Conservation (phyloP, 2,888 invertebrate genomes). For the Dryobota labecula region DNA sequence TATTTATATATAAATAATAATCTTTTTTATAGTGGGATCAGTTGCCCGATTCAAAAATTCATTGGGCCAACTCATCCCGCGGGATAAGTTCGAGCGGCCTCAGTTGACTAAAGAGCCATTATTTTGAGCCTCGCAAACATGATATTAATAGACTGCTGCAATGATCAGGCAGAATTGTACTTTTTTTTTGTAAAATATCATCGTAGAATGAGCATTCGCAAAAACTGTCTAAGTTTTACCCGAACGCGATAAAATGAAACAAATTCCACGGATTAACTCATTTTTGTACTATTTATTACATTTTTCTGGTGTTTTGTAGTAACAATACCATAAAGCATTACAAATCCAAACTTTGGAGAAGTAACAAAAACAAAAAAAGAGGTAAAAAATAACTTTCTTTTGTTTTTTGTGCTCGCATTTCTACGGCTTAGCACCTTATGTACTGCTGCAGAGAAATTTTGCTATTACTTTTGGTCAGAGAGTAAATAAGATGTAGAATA, state of each 20-base stretch:
- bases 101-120: no score
- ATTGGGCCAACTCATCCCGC: no score
- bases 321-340: constrained; percentile 21
- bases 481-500: background rate
- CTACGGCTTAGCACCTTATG: constrained; percentile 2
- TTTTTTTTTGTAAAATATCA: background rate
- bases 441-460: background rate
- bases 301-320: background rate
- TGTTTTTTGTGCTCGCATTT: constrained; percentile 12
- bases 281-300: constrained; percentile 15
- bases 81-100: no score
- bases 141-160: background rate
- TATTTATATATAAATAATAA: no score
- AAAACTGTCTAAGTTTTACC: background rate
- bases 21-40: no score
- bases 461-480: background rate
- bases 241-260: constrained; percentile 19
- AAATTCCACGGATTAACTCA: constrained; percentile 29
- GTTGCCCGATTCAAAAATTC: no score
- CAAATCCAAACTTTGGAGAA: constrained; percentile 14
- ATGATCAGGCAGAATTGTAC: background rate
- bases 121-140: background rate
- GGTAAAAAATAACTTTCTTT: background rate
- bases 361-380: background rate
- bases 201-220: background rate